Evolutionary conservation across 2,113 vertebrate genomes (phyloP).

Genomic region (Dissostichus mawsoni): DNA sequence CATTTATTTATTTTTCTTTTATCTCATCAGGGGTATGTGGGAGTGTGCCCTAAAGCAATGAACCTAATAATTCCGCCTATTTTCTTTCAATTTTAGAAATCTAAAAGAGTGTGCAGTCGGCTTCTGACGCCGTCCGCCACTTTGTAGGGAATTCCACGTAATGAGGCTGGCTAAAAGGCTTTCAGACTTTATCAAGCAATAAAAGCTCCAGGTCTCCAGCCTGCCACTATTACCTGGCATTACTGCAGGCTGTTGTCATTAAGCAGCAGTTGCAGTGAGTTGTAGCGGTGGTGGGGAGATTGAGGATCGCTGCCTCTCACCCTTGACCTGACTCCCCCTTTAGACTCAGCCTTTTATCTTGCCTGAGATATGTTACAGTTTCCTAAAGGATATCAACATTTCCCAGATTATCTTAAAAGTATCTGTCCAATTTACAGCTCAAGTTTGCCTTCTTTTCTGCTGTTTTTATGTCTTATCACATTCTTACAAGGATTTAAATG

Average conservation of each 20-base stretch:
- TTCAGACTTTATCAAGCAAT: constrained; percentile 87
- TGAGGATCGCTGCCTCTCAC: constrained; percentile 41
- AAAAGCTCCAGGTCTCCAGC: constrained; percentile 80
- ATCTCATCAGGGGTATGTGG: constrained; percentile 60
- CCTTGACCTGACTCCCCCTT: constrained; percentile 47
- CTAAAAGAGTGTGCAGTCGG: constrained; percentile 59
- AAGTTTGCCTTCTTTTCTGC: neutral
- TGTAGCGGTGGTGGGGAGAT: constrained; percentile 17
- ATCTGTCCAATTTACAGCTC: constrained; percentile 48
- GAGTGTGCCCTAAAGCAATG: constrained; percentile 64
- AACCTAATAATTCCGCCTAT: constrained; percentile 74
- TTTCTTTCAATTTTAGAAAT: constrained; percentile 80
- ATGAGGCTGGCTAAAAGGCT: constrained; percentile 83
- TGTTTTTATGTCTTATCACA: constrained; percentile 42
- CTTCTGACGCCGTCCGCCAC: constrained; percentile 52
- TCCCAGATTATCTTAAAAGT: constrained; percentile 34
- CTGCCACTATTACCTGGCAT: constrained; percentile 54
- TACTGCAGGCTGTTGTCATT: constrained; percentile 66
- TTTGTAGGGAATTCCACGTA: constrained; percentile 77
- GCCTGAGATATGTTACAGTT: constrained; percentile 34
- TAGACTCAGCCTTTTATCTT: constrained; percentile 33
- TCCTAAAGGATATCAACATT: constrained; percentile 56
- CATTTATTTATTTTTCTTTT: constrained; percentile 70
- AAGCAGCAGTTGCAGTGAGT: constrained; percentile 52
- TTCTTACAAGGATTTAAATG: constrained; percentile 28